Base-by-base conservation (phyloP, 2,888 invertebrate genomes). In the Ophion ellenae region DNA sequence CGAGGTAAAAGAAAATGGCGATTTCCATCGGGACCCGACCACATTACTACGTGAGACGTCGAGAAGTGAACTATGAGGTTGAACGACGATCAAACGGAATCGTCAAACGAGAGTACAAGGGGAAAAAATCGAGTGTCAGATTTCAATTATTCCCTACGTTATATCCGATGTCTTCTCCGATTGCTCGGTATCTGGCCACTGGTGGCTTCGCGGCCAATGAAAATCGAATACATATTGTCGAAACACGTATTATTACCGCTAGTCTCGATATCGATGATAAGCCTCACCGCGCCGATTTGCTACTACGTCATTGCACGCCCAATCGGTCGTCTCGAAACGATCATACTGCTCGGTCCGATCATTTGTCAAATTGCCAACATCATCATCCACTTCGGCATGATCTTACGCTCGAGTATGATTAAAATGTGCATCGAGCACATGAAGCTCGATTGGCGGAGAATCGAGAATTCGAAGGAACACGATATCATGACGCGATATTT, bases 401-500 rank as follows among this genome's bases (percentile, higher is more conserved):
- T 86, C 2, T n/a, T 74, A 70, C 84, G 79, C 1, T 61, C 70
- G 1, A 11, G 11, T 0, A 7, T 70, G 1, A 77, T 88, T 0
- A 84, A 76, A 32, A 17, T 77, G 17, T 89, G 88, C 71, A 6
- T 89, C 10, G 24, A 80, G 17, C 83, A 86, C 17, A 78, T 89
- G 73, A 61, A 81, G 17, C n/a, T 14, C 40, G 88, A 88, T 79
- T 88, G 88, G 87, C 61, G n/a, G 10, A 67, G 77, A 81, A 87
- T 89, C 47, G 79, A 86, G 17, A 59, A 57, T 28, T 20, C 11
- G 0, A 24, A 32, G 6, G 88, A 91, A n/a, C 88, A 88, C 0
- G 73, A 87, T 6, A 61, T 87, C 5, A 87, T 88, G 89, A 67
- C 32, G 9, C 77, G 24, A 47, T 81, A 83, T 67, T 53, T 81